phyloP scores from a whole-genome alignment of 2,888 invertebrate genomes.

The Dynastes hyllus region DNA sequence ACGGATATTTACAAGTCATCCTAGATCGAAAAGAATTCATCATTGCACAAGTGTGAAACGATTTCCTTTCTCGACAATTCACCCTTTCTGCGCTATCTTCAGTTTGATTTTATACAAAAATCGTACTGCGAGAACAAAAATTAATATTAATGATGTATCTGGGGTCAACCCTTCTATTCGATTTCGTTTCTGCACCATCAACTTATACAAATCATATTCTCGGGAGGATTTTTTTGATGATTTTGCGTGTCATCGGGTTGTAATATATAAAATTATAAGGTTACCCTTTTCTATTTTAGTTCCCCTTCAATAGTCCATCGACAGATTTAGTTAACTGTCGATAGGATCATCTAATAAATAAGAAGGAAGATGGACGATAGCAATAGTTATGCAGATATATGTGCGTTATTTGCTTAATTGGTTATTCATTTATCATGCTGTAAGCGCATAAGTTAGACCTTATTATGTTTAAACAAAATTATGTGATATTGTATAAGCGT shows the following conservation, averaged over 20 bases:
- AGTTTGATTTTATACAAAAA: slow-evolving; percentile 42
- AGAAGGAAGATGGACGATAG: neutral
- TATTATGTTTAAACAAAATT: no score
- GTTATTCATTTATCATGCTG: no score
- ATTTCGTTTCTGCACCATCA: slow-evolving; percentile 39
- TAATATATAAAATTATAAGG: slow-evolving; percentile 50
- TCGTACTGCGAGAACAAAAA: slow-evolving; percentile 43
- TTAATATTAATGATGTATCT: slow-evolving; percentile 51
- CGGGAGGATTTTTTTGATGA: slow-evolving; percentile 28
- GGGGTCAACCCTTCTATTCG: slow-evolving; percentile 47
- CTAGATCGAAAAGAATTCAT: neutral
- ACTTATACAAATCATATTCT: slow-evolving; percentile 45
- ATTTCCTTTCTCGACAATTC: slow-evolving; percentile 16
- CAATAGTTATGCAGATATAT: neutral
- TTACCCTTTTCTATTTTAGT: slow-evolving; percentile 39
- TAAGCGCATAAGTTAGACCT: no score
- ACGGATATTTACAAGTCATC: slow-evolving; percentile 30
- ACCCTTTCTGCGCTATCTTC: slow-evolving; percentile 37
- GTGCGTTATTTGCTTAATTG: neutral
- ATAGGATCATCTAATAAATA: neutral
- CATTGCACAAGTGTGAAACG: slow-evolving; percentile 25
- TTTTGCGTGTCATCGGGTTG: slow-evolving; percentile 33
- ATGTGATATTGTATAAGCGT: no score
- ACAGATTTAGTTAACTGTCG: slow-evolving; percentile 30
- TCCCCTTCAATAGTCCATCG: slow-evolving; percentile 28